A percentile compares a stretch with the other conserved stretches of the same genome.
These are phyloP conservation scores for Sphenopsis melanotis DNA, from an alignment of 2,797 vertebrate species.

Conservation along the genomic window DNA sequence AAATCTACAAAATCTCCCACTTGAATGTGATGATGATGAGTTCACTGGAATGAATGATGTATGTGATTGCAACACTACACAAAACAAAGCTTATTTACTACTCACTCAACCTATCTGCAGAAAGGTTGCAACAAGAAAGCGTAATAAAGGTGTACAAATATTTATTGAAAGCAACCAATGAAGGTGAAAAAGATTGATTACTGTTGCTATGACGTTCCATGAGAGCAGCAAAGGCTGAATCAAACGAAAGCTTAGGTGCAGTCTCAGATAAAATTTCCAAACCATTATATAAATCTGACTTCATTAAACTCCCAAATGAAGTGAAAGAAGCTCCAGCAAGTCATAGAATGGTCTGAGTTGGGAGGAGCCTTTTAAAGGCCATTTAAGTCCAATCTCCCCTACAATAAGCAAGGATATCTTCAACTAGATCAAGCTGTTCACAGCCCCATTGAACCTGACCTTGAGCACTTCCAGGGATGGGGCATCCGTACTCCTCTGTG, in stretches of 20 bases:
- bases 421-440: neutral
- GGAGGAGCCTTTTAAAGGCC: neutral
- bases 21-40: neutral
- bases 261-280: neutral
- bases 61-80: neutral
- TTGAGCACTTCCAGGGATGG: neutral
- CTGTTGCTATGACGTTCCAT: neutral
- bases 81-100: neutral
- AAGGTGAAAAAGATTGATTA: neutral
- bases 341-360: neutral
- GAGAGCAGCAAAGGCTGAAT: neutral
- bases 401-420: neutral
- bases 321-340: neutral
- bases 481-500: neutral
- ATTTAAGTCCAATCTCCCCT: neutral
- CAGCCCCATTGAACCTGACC: too few species aligned
- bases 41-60: neutral
- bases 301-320: neutral
- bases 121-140: neutral
- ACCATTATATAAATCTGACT: neutral
- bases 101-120: neutral
- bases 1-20: neutral
- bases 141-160: neutral
- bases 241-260: neutral
- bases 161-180: neutral